These are phyloP conservation scores for Ambastaia sidthimunki DNA, from an alignment of 2,797 vertebrate genomes.

Conservation along the genomic window DNA sequence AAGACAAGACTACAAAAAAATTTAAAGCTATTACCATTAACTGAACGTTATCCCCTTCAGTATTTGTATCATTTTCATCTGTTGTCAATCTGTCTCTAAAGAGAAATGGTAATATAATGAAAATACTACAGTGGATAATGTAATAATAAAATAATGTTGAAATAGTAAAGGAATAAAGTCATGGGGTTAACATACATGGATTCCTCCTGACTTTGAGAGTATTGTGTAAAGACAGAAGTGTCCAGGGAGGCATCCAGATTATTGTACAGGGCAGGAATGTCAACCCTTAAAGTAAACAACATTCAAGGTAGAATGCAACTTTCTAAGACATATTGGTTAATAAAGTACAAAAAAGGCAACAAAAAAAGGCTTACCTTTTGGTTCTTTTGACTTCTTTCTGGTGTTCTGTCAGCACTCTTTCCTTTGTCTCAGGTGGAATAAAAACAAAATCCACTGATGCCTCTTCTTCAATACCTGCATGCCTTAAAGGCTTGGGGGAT, in stretches of 20 bases:
- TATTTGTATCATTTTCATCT: constrained; percentile 58
- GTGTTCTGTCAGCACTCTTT: constrained; percentile 92
- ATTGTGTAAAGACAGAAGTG: constrained; percentile 82
- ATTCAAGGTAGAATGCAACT: too few relatives aligned
- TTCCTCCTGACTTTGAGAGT: constrained; percentile 86
- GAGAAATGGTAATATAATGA: constrained; percentile 49
- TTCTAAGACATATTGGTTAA: neutral
- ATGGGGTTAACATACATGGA: constrained; percentile 74
- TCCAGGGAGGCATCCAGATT: constrained; percentile 93
- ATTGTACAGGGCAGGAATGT: constrained; percentile 97
- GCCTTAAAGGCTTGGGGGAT: constrained; percentile 78
- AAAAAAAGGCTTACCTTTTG: constrained; percentile 81
- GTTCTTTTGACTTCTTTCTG: constrained; percentile 96
- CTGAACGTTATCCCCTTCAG: constrained; percentile 36
- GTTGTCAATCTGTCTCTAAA: constrained; percentile 75
- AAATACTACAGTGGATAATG: constrained; percentile 3
- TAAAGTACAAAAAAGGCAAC: too few relatives aligned
- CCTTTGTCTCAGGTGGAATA: constrained; percentile 90
- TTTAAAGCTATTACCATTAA: constrained; percentile 72
- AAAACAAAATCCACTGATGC: constrained; percentile 93
- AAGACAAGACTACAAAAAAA: neutral
- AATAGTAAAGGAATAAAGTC: neutral
- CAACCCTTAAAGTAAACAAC: constrained; percentile 69
- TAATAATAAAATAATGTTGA: too few relatives aligned
- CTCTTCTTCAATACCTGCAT: constrained; percentile 86